These are phyloP conservation scores for Coptodon rendalli DNA, from an alignment of 2,113 vertebrate species.

Conservation along the genomic window DNA sequence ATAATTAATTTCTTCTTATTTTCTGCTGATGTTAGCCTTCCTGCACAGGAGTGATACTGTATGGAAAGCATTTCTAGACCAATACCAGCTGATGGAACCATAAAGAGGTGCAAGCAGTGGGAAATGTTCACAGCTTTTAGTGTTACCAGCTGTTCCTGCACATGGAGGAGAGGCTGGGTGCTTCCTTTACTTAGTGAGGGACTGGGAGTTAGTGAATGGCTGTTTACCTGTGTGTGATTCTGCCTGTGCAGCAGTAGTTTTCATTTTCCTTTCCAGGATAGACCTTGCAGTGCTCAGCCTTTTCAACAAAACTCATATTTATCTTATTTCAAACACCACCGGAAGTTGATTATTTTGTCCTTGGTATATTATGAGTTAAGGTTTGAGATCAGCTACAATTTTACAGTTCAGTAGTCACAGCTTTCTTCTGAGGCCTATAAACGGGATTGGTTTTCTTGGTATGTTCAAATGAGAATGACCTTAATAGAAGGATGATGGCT, in stretches of 20 bases:
- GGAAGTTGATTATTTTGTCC: neutral
- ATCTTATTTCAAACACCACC: neutral
- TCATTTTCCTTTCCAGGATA: neutral
- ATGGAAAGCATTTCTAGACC: neutral
- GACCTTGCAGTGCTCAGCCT: neutral
- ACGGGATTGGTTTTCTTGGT: neutral
- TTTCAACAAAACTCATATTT: neutral
- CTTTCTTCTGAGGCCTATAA: neutral
- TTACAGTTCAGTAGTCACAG: neutral
- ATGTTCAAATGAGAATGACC: neutral
- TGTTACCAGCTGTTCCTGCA: neutral
- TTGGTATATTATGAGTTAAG: neutral
- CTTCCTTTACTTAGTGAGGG: neutral
- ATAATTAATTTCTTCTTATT: neutral
- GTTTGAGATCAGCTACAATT: neutral
- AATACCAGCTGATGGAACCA: neutral
- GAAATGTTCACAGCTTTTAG: neutral
- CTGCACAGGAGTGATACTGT: neutral
- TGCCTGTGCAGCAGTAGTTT: neutral
- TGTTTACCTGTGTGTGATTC: neutral
- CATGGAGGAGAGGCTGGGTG: neutral
- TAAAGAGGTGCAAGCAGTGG: rapidly evolving
- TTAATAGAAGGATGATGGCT: neutral
- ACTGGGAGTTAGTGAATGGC: neutral
- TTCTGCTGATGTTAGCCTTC: neutral